Percentiles rank a stretch among this genome's conserved stretches.
phyloP scores from a whole-genome alignment of 2,113 vertebrate genomes.

The Porphyrio hochstetteri region DNA sequence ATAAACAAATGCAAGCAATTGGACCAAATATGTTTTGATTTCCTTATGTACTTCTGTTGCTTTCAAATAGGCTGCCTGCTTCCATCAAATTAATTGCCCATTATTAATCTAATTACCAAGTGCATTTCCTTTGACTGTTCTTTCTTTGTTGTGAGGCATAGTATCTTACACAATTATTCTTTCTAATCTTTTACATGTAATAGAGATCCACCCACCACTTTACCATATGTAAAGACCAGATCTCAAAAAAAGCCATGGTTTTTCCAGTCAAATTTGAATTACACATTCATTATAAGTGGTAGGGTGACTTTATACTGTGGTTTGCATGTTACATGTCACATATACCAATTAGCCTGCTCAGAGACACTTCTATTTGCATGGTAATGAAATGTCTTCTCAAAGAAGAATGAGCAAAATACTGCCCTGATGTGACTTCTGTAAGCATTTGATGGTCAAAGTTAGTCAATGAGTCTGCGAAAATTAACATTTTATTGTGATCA shows the following conservation, averaged over 20 bases:
- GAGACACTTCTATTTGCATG: neutral
- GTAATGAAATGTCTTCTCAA: slow-evolving; percentile 10
- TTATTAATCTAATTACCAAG: slow-evolving; percentile 3
- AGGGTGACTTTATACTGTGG: neutral
- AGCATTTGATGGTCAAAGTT: neutral
- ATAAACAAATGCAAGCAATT: neutral
- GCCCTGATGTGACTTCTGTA: neutral
- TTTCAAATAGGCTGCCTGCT: neutral
- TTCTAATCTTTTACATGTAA: neutral
- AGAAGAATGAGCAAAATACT: neutral
- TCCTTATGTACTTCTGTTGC: neutral
- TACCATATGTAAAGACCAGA: neutral
- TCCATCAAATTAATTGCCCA: slow-evolving; percentile 8
- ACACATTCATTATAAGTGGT: neutral
- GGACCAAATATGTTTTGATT: neutral
- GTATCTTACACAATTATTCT: neutral
- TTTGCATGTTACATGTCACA: neutral
- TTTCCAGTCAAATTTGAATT: neutral
- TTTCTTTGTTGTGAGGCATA: neutral
- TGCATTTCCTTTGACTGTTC: neutral
- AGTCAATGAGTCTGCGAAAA: neutral
- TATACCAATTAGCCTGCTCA: neutral
- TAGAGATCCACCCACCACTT: neutral
- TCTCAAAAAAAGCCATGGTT: neutral
- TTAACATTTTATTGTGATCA: neutral